Conservation (phyloP, 2,797 vertebrate species). For the Bucorvus abyssinicus region DNA sequence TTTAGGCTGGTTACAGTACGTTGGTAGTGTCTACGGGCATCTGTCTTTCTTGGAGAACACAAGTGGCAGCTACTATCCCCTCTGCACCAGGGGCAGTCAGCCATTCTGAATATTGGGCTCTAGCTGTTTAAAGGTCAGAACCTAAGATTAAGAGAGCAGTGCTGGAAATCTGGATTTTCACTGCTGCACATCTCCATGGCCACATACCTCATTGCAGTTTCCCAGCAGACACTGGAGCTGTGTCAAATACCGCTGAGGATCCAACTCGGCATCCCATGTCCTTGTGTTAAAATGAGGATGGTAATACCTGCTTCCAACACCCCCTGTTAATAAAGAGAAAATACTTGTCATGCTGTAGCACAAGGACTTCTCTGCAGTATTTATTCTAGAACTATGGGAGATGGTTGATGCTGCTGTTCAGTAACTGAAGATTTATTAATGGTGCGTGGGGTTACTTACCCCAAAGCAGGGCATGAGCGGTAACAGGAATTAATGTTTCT, state of each 20-base stretch:
- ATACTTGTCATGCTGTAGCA: neutral
- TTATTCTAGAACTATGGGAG: neutral
- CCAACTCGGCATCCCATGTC: neutral
- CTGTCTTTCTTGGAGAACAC: neutral
- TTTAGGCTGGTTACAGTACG: neutral
- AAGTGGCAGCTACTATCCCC: neutral
- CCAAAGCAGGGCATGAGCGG: neutral
- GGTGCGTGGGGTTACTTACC: neutral
- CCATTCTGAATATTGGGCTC: neutral
- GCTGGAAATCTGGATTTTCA: neutral
- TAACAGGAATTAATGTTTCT: neutral
- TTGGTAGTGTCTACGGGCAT: neutral
- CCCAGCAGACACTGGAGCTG: neutral
- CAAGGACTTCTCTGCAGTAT: neutral
- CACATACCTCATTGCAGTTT: neutral
- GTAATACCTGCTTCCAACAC: neutral
- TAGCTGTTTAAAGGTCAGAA: neutral
- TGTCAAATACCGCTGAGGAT: neutral
- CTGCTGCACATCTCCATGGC: neutral
- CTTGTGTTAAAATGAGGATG: neutral
- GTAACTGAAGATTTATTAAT: neutral
- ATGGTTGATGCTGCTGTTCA: neutral
- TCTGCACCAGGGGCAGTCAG: neutral
- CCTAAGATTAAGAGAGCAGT: neutral
- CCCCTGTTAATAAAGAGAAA: neutral